Percentiles rank a stretch among this genome's conserved stretches.
phyloP scores from a whole-genome alignment of 2,888 invertebrate genomes.

The Cabera pusaria region DNA sequence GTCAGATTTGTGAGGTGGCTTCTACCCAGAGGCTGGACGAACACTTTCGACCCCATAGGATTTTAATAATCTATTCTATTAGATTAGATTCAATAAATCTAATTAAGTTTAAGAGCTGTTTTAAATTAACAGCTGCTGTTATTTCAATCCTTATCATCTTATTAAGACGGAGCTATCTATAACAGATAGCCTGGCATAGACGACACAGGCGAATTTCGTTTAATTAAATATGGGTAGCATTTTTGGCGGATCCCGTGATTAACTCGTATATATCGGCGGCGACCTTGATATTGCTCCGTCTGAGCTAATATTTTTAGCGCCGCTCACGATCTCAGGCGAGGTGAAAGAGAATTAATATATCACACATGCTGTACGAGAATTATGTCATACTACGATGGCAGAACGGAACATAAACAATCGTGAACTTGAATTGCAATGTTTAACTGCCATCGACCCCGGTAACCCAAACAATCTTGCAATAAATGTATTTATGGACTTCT shows the following conservation, averaged over 20 bases:
- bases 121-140: no score
- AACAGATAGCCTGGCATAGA: no score
- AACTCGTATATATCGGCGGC: constrained; percentile 43
- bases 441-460: constrained; percentile 24
- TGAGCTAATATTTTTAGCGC: constrained; percentile 72
- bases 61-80: no score
- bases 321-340: constrained; percentile 56
- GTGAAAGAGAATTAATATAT: constrained; percentile 62
- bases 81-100: no score
- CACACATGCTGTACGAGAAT: constrained; percentile 49
- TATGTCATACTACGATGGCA: constrained; percentile 54
- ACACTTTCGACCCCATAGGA: no score
- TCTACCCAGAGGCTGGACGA: no score
- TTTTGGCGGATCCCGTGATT: constrained; percentile 34
- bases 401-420: constrained; percentile 46
- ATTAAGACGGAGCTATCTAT: no score
- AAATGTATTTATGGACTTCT: no score
- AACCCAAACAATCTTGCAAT: constrained; percentile 3
- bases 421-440: constrained; percentile 38
- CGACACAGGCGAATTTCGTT: neutral
- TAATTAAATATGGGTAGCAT: constrained; percentile 15
- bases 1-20: no score
- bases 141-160: no score
- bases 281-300: constrained; percentile 73
- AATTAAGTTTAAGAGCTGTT: no score